phyloP scores from a whole-genome alignment of 2,888 invertebrate species.

The Diaphora mendica region DNA sequence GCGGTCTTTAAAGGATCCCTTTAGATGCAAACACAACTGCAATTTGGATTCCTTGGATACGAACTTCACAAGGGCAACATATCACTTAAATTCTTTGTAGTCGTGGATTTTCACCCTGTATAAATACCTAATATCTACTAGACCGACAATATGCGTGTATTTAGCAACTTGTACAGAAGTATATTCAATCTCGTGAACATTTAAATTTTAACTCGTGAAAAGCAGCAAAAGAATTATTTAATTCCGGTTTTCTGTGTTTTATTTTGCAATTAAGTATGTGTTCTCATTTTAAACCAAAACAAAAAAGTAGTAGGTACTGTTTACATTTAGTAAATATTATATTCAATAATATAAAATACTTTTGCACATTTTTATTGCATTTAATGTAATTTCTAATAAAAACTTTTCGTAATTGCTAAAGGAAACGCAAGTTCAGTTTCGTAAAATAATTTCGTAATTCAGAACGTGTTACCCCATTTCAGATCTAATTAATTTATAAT shows the following conservation, averaged over 20 bases:
- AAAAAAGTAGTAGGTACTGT: too few species aligned
- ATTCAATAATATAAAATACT: too few species aligned
- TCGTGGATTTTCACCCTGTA: too few species aligned
- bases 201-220: too few species aligned
- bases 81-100: too few species aligned
- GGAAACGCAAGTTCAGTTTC: constrained; percentile 15
- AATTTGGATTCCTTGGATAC: neutral
- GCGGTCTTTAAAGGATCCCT: neutral
- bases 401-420: constrained; percentile 15
- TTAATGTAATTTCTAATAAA: constrained; percentile 5
- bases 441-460: constrained; percentile 17
- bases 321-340: too few species aligned
- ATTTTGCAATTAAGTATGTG: neutral
- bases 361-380: neutral
- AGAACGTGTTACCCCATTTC: constrained; percentile 17
- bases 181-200: too few species aligned
- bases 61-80: too few species aligned
- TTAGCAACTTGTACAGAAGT: too few species aligned
- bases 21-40: neutral
- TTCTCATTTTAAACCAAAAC: neutral
- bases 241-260: neutral
- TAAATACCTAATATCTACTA: too few species aligned
- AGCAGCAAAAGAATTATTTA: neutral
- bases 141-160: too few species aligned
- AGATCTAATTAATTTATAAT: constrained; percentile 31